These are phyloP conservation scores for Sebastes fasciatus DNA, from an alignment of 2,113 vertebrate species.

Conservation along the genomic window DNA sequence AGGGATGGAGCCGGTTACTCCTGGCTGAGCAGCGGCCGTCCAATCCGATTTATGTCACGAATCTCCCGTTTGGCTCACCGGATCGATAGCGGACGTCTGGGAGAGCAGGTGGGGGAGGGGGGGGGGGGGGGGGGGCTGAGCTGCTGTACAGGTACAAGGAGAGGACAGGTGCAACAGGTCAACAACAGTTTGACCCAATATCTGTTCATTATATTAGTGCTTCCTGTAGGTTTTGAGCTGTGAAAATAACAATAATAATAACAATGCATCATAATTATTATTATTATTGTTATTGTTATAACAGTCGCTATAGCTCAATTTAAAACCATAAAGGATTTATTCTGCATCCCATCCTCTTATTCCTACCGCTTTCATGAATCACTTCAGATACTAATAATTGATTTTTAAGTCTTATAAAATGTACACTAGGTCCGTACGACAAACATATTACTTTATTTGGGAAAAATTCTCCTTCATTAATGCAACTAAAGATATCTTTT, in stretches of 20 bases:
- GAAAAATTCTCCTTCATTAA: not conserved
- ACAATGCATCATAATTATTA: not conserved
- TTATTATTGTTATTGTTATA: not conserved
- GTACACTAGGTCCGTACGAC: not conserved
- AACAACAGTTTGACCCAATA: not conserved
- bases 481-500: not conserved
- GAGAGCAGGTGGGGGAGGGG: constrained; percentile 47
- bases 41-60: constrained; percentile 84
- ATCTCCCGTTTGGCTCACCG: constrained; percentile 69
- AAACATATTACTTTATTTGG: not conserved
- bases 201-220: not conserved
- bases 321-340: not conserved
- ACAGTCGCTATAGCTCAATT: not conserved
- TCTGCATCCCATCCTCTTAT: not conserved
- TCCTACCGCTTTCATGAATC: not conserved
- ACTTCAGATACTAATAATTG: not conserved
- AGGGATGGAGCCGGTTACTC: constrained; percentile 87
- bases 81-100: constrained; percentile 87
- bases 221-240: not conserved
- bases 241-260: not conserved
- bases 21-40: constrained; percentile 88
- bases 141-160: constrained; percentile 56
- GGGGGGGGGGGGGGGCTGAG: constrained; percentile 31
- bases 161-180: constrained; percentile 28
- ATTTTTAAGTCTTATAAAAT: not conserved